Base-by-base conservation (phyloP, 2,113 vertebrate species). In the Rhabdomys dilectus region DNA sequence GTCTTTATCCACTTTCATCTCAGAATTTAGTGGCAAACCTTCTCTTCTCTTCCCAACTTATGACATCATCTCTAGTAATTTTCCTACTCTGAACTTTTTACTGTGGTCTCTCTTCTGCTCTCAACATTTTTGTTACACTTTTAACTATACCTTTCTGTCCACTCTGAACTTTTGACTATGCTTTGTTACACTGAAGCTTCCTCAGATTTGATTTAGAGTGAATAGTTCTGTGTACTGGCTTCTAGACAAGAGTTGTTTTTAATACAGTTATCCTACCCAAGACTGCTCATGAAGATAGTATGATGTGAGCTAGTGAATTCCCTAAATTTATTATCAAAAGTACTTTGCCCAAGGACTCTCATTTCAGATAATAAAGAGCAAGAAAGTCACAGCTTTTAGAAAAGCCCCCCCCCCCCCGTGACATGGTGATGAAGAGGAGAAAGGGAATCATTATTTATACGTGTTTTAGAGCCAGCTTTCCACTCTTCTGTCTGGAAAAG, bases 211-310 rank as follows among this genome's bases (percentile, higher is more conserved):
- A 88, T n/a, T 45, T 62, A 96, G 24, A 77, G 0, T 81, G 73
- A 84, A 94, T 31, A 76, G 80, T 76, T 87, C 45, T 80, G 39
- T 92, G 45, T 24, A 62, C 58, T 88, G 26, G 5, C 88, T 75
- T 93, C n/a, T 8, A 88, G 51, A 88, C 6, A 26, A 88, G 53
- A 75, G n/a, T 84, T 62, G 26, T 80, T 80, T 62, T 62, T 24
- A 97, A 51, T 2, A 68, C 5, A 64, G 34, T 58, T 45, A 51
- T 39, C 80, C 12, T 76, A 21, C n/a, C 17, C 22, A 76, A 97
- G 95, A 89, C 19, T 96, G 34, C 77, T 19, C 70, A 86, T 75
- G 88, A 80, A 78, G 24, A 92, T 73, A 62, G 68, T 76, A 68
- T 58, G 39, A 78, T 15, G 2, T 81, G 53, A 92, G 13, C 12